phyloP scores from a whole-genome alignment of 2,888 invertebrate genomes.

The Synergus gifuensis region DNA sequence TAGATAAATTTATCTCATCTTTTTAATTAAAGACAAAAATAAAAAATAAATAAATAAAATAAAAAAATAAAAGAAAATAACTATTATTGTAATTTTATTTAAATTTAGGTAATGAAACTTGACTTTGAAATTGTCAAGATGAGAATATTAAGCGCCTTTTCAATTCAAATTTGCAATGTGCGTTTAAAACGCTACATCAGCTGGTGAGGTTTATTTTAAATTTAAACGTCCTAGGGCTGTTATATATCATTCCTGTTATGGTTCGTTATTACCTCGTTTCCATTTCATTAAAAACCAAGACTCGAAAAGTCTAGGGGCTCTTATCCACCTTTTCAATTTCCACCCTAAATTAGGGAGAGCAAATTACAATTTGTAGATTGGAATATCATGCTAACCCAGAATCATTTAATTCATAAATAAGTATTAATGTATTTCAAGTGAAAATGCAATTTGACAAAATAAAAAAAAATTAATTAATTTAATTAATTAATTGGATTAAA shows the following conservation, averaged over 20 bases:
- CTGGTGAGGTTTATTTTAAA: conserved; percentile 16
- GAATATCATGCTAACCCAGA: neutral
- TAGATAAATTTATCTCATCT: neutral
- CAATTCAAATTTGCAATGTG: conserved; percentile 4
- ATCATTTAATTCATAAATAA: neutral
- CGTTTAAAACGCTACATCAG: too few species aligned
- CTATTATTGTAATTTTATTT: too few species aligned
- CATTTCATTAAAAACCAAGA: conserved; percentile 28
- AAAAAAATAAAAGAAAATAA: too few species aligned
- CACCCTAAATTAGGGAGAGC: neutral
- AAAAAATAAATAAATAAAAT: neutral
- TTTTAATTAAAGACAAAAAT: neutral
- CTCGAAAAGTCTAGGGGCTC: neutral
- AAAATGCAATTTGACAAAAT: too few species aligned
- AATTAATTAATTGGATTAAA: too few species aligned
- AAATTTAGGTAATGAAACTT: neutral
- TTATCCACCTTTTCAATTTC: conserved; percentile 7
- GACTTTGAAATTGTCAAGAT: neutral
- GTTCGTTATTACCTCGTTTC: conserved; percentile 33
- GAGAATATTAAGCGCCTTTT: neutral
- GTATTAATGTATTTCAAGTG: too few species aligned
- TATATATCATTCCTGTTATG: conserved; percentile 5
- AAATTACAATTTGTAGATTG: neutral
- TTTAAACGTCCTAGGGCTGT: neutral
- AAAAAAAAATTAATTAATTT: too few species aligned